phyloP scores from a whole-genome alignment of 2,888 invertebrate genomes.

The Nemotelus pantherinus region DNA sequence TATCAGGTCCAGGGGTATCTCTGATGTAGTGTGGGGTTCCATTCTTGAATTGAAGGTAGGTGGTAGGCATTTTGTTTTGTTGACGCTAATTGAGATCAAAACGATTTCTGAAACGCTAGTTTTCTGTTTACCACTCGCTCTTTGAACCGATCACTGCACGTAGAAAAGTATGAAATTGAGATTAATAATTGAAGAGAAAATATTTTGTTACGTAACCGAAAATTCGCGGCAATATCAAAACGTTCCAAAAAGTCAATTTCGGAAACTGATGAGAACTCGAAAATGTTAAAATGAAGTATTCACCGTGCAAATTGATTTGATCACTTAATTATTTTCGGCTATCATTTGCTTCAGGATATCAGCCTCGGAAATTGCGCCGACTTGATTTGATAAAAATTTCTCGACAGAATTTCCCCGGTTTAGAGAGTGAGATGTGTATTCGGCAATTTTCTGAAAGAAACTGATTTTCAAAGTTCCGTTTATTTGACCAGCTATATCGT shows the following conservation, averaged over 20 bases:
- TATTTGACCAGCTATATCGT: constrained; percentile 42
- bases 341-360: too few relatives aligned
- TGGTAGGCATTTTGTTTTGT: constrained; percentile 50
- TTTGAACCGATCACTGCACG: constrained; percentile 27
- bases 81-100: neutral
- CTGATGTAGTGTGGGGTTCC: constrained; percentile 64
- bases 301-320: too few relatives aligned
- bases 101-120: neutral
- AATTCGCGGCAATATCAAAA: too few relatives aligned
- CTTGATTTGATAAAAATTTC: constrained; percentile 1
- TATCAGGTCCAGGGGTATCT: constrained; percentile 61
- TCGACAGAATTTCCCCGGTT: constrained; percentile 22
- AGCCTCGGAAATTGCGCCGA: constrained; percentile 4
- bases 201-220: too few relatives aligned
- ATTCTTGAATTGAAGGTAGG: constrained; percentile 64
- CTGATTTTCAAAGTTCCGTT: constrained; percentile 58
- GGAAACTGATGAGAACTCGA: too few relatives aligned
- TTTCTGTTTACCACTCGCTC: constrained; percentile 28
- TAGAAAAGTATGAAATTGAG: too few relatives aligned
- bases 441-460: constrained; percentile 66
- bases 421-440: constrained; percentile 60
- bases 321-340: too few relatives aligned
- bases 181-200: too few relatives aligned
- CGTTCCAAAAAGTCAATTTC: too few relatives aligned
- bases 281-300: too few relatives aligned